Evolutionary conservation across 2,888 invertebrate genomes (phyloP).

Genomic region (Synergus japonicus): DNA sequence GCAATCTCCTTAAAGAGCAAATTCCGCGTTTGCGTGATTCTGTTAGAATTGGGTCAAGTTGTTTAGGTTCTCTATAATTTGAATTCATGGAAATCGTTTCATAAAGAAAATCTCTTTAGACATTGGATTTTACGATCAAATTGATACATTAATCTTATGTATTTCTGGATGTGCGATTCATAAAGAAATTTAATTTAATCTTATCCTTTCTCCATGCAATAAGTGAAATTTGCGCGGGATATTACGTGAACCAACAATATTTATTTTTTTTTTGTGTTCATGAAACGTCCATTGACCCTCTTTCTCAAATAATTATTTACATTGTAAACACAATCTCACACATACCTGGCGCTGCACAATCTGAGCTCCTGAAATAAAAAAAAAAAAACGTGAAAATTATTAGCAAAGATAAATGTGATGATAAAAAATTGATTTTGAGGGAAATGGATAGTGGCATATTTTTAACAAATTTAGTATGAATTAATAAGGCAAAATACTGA

Average conservation of each 20-base stretch:
- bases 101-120: neutral
- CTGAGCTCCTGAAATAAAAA: slow-evolving; percentile 64
- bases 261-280: slow-evolving; percentile 46
- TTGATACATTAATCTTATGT: neutral
- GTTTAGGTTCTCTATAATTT: neutral
- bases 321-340: neutral
- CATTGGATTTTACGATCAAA: neutral
- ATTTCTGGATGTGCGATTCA: neutral
- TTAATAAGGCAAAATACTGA: neutral
- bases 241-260: slow-evolving; percentile 11
- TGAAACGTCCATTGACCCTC: slow-evolving; percentile 44
- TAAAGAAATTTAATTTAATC: too few relatives aligned
- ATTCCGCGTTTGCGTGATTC: slow-evolving; percentile 5
- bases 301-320: neutral
- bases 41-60: slow-evolving; percentile 44
- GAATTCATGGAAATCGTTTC: neutral
- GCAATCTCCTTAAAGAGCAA: slow-evolving; percentile 6
- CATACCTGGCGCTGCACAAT: slow-evolving; percentile 62
- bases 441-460: neutral
- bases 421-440: neutral
- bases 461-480: neutral
- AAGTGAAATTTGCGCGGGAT: neutral
- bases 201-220: neutral
- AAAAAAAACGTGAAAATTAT: slow-evolving; percentile 32
- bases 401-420: neutral